Evolutionary conservation across 2,888 invertebrate species (phyloP), one percentile per base, ranked within the genome.

Genomic region (Ephialtes manifestator): DNA sequence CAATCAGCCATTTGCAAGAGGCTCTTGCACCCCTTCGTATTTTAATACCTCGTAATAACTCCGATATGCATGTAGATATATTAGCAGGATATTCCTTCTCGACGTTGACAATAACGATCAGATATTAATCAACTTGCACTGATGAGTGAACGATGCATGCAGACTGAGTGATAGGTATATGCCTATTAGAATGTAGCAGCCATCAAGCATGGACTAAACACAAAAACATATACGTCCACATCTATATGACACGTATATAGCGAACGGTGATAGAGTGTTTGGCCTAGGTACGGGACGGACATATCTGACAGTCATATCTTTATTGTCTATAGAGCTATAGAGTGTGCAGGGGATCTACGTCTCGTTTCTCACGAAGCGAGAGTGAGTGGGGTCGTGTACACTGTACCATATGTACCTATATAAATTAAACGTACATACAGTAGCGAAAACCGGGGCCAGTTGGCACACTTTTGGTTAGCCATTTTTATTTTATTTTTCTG

Each of bases 271-370:
- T 84, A 48, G 65, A 76, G 65, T 65, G 75, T 28, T 76, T 70
- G 80, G 76, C 80, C 70, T 71, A 55, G 55, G 75, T 75, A 76
- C 43, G 71, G 55, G 55, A 76, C 65, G 84, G 35, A 76, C 65
- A 46, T 84, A 84, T 84, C 80, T 67, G 80, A 84, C 84, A 80
- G 63, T 71, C 65, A 71, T 80, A 84, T 84, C 84, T 84, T 84
- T 84, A 84, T 84, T 84, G 84, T 80, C 75, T 72, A 80, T 58
- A 46, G 51, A 46, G 51, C 55, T 31, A 78, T 60, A 15, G 53
- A 60, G 67, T 15, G 31, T 10, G 70, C 46, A 74, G 67, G 71
- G 67, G 48, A 72, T 71, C 43, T 46, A 53, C 55, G 67, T 55
- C 65, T 82, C 72, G 77, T 77, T 82, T 82, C 82, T 82, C 82